Evolutionary conservation across 2,888 invertebrate genomes (phyloP).

Genomic region (Ischnura elegans): DNA sequence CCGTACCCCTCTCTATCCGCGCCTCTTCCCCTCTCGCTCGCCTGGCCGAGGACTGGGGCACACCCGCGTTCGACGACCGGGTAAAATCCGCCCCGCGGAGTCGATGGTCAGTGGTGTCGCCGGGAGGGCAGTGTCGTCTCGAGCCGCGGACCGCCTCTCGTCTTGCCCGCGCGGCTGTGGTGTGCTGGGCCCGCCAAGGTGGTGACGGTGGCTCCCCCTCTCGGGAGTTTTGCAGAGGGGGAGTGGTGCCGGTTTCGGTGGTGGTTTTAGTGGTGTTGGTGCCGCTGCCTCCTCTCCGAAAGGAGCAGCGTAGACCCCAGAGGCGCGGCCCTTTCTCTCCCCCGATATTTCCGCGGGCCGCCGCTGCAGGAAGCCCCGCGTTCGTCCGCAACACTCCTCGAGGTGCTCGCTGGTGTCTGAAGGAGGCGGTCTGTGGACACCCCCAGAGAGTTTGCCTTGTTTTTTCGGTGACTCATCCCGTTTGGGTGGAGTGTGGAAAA

Average conservation of each 20-base stretch:
- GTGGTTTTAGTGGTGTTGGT: slow-evolving; percentile 19
- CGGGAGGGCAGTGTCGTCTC: slow-evolving; percentile 83
- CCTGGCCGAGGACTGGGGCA: slow-evolving; percentile 68
- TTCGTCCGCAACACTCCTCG: background rate
- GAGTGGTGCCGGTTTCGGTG: slow-evolving; percentile 14
- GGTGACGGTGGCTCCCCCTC: background rate
- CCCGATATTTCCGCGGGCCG: slow-evolving; percentile 19
- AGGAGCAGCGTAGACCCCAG: background rate
- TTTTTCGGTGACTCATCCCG: no score
- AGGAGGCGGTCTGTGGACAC: background rate
- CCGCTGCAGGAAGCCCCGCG: slow-evolving; percentile 13
- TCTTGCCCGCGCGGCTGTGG: background rate
- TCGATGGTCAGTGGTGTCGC: slow-evolving; percentile 90
- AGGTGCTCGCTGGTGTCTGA: background rate
- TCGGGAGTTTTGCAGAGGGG: background rate
- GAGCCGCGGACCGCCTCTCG: slow-evolving; percentile 74
- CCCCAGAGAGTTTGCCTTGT: background rate
- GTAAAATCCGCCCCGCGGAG: slow-evolving; percentile 84
- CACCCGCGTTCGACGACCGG: slow-evolving; percentile 79
- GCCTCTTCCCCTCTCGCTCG: slow-evolving; percentile 68
- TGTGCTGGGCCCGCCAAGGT: slow-evolving; percentile 17
- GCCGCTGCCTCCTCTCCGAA: background rate
- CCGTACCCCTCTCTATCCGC: slow-evolving; percentile 71
- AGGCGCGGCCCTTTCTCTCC: background rate
- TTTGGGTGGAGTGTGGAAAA: no score